Percentiles rank a stretch among this genome's conserved stretches.
Conservation (phyloP, 2,888 invertebrate species). For the Glyphotaelius pellucidus region DNA sequence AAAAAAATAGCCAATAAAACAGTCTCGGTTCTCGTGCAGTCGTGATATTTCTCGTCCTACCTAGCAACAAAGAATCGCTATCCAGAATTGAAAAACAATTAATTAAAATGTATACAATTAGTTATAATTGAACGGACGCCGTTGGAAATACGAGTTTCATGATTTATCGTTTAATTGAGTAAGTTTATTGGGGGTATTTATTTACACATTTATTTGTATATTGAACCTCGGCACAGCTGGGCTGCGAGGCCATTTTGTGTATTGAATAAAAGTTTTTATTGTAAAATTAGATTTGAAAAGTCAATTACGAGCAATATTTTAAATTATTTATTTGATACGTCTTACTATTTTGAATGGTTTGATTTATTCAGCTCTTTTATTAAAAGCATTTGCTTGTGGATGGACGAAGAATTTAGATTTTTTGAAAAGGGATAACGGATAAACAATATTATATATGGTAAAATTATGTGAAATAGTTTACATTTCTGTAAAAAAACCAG, state of each 20-base stretch:
- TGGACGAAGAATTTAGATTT: no score
- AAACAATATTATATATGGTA: no score
- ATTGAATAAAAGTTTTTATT: background rate
- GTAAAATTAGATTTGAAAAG: background rate
- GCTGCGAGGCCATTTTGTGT: background rate
- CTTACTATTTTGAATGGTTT: no score
- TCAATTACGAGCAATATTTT: background rate
- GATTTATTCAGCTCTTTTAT: no score
- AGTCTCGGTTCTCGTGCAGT: background rate
- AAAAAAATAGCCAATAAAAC: background rate
- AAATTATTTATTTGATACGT: no score
- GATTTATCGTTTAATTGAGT: background rate
- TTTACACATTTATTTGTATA: background rate
- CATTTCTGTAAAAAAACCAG: no score
- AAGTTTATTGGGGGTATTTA: background rate
- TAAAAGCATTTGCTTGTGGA: no score
- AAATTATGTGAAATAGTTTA: no score
- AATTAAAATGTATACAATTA: background rate
- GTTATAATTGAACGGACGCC: background rate
- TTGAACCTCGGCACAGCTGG: background rate
- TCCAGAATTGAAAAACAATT: slow-evolving; percentile 2
- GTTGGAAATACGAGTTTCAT: slow-evolving; percentile 2
- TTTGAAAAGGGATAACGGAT: no score
- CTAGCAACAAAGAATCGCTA: background rate
- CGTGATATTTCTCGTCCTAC: background rate